A percentile compares a stretch with the other conserved stretches of the same genome.
Evolutionary conservation across 2,888 invertebrate species (phyloP).

Genomic region (Thera britannica): DNA sequence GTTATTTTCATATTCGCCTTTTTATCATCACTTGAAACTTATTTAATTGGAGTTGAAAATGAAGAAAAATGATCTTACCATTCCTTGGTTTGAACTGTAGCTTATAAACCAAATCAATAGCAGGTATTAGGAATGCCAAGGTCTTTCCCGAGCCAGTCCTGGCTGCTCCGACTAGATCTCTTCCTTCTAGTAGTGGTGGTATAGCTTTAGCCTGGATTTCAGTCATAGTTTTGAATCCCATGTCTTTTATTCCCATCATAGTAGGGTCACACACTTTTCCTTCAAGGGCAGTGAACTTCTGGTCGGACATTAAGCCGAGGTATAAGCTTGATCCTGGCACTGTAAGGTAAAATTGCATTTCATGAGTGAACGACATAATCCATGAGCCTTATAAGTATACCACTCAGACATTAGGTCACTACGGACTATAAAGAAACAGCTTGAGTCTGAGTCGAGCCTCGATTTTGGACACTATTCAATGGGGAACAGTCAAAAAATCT

Average conservation of each 20-base stretch:
- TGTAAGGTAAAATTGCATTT: constrained; percentile 50
- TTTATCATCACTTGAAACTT: constrained; percentile 77
- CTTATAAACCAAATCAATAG: constrained; percentile 96
- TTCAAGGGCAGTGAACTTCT: constrained; percentile 84
- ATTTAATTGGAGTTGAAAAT: neutral
- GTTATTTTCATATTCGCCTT: constrained; percentile 87
- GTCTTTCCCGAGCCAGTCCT: constrained; percentile 99
- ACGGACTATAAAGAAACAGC: no score
- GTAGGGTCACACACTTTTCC: constrained; percentile 92
- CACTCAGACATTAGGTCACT: no score
- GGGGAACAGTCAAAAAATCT: no score
- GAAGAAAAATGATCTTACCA: constrained; percentile 82
- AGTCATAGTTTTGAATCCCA: constrained; percentile 98
- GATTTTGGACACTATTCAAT: no score
- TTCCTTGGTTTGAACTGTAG: constrained; percentile 96
- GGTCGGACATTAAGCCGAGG: constrained; percentile 85
- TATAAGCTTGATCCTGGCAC: constrained; percentile 87
- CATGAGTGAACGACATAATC: no score
- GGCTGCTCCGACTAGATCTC: constrained; percentile 97
- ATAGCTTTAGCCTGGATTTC: constrained; percentile 97
- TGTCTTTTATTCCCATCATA: constrained; percentile 92
- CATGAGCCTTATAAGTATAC: no score
- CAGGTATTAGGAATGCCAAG: constrained; percentile 97
- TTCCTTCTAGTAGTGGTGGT: constrained; percentile 94
- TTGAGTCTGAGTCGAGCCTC: no score